These are phyloP conservation scores for Acanthosepion esculentum DNA, from an alignment of 2,888 invertebrate species.

Conservation along the genomic window DNA sequence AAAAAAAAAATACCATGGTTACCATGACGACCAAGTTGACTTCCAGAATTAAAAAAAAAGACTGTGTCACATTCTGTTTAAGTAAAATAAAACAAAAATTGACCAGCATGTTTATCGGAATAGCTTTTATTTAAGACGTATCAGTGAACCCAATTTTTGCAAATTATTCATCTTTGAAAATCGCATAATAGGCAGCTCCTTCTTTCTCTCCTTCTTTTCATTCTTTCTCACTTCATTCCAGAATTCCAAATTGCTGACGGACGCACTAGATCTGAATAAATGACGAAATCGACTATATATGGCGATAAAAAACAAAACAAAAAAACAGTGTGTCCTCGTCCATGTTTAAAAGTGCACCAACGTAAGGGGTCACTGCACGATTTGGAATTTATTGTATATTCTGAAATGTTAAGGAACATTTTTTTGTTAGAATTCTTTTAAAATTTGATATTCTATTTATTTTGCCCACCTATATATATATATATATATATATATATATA, in stretches of 20 bases:
- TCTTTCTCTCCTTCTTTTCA: background rate
- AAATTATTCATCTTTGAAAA: background rate
- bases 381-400: too few species aligned
- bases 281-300: background rate
- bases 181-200: background rate
- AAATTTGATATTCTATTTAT: too few species aligned
- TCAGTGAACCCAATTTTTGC: background rate
- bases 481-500: background rate
- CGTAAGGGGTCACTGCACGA: background rate
- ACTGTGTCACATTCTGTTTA: too few species aligned
- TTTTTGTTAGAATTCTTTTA: too few species aligned
- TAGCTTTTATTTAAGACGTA: background rate
- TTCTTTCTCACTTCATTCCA: too few species aligned
- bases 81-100: too few species aligned
- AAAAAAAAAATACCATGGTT: too few species aligned
- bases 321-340: background rate
- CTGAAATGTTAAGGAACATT: too few species aligned
- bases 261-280: background rate
- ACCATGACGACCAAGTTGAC: too few species aligned
- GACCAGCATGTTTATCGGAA: background rate
- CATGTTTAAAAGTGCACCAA: background rate
- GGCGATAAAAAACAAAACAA: background rate
- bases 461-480: background rate
- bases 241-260: background rate
- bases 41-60: too few species aligned